Evolutionary conservation across 2,797 vertebrate species (phyloP), one percentile per base, ranked within the genome.

Genomic region (Aulostomus chinensis): DNA sequence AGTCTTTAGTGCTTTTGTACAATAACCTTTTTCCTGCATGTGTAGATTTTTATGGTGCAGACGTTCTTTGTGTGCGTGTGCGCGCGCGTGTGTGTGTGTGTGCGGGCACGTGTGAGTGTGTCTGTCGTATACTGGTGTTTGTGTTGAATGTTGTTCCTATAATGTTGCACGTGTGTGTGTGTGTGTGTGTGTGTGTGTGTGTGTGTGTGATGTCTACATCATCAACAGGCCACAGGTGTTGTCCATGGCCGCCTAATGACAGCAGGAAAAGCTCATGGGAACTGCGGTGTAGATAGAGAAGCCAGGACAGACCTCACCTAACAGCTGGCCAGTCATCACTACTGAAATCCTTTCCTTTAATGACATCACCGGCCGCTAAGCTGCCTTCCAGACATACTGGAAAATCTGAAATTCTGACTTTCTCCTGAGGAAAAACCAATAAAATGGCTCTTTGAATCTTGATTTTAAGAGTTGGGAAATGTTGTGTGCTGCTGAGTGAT

Each of bases 241-340:
- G 12, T 18, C 29, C 36, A 26, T 17, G 21, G 18, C 36, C 51
- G 13, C 6, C 28, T 37, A 71, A 58, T 69, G 73, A 82, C 57
- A 73, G 67, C 43, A 52, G 26, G 37, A 36, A 41, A 12, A 40
- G 50, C 60, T 74, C 58, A 42, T 57, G 73, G 77, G 73, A 82
- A 45, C 24, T 53, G 54, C 0, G 11, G 68, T 55, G 73, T 17
- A 42, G 63, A 74, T 53, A 67, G 74, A 85, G 38, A 37, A 60
- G 52, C 21, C 31, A 13, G 25, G 51, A 64, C 54, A 60, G 67
- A 42, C 60, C 7, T 32, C 12, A 47, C 22, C 43, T 30, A 50
- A 63, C 71, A 78, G 63, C 80, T 68, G 78, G 46, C 62, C 73
- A 69, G 73, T 83, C 80, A 76, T 48, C 43, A 62, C 7, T 15